These are phyloP conservation scores for Nannoperca obscura DNA, from an alignment of 2,797 vertebrate species.

Conservation along the genomic window DNA sequence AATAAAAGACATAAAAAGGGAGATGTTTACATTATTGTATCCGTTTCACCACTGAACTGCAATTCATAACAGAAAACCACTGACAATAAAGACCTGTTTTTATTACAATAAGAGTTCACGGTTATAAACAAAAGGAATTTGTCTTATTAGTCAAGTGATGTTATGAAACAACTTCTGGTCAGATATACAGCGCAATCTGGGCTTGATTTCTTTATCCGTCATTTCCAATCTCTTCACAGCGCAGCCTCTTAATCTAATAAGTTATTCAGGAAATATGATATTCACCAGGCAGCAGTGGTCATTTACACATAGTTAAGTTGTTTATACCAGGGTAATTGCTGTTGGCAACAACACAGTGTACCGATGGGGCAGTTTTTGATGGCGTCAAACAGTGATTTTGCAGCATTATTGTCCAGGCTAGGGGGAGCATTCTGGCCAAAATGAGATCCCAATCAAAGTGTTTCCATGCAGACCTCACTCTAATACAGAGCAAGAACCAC, in stretches of 20 bases:
- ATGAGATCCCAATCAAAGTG: slow-evolving; percentile 45
- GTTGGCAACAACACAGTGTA: slow-evolving; percentile 71
- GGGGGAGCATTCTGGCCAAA: slow-evolving; percentile 41
- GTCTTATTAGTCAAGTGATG: slow-evolving; percentile 60
- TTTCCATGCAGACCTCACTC: slow-evolving; percentile 62
- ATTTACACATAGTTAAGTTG: slow-evolving; percentile 81
- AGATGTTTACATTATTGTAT: slow-evolving; percentile 80
- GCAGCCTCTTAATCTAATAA: slow-evolving; percentile 76
- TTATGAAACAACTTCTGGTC: slow-evolving; percentile 62
- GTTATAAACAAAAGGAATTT: slow-evolving; percentile 69
- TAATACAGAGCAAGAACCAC: slow-evolving; percentile 49
- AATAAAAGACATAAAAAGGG: slow-evolving; percentile 82
- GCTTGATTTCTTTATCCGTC: slow-evolving; percentile 72
- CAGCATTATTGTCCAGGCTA: slow-evolving; percentile 57
- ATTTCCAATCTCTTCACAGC: slow-evolving; percentile 62
- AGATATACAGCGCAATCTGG: slow-evolving; percentile 54
- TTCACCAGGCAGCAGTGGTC: slow-evolving; percentile 74
- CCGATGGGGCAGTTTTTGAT: slow-evolving; percentile 65
- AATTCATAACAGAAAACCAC: slow-evolving; percentile 69
- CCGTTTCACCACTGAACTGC: slow-evolving; percentile 60
- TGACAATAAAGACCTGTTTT: slow-evolving; percentile 62
- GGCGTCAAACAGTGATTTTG: slow-evolving; percentile 60
- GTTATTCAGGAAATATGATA: slow-evolving; percentile 77
- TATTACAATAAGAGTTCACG: slow-evolving; percentile 61
- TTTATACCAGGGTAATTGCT: slow-evolving; percentile 75